These are phyloP conservation scores for Sebastes kiyomatsui DNA, from an alignment of 2,797 vertebrate species.

Conservation along the genomic window DNA sequence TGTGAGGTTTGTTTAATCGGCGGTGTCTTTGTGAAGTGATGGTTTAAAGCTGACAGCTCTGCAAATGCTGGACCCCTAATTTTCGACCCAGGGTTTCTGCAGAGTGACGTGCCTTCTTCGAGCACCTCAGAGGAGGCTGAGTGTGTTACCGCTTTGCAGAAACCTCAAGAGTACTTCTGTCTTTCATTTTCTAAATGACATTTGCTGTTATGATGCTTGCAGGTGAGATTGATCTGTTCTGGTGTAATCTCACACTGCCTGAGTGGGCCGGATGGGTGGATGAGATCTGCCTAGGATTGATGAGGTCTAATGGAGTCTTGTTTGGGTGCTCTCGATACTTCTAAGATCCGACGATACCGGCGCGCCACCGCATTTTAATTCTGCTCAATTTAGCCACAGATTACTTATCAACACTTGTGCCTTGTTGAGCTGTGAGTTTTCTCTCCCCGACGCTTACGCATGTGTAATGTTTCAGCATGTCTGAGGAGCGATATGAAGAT, in stretches of 20 bases:
- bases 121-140: constrained; percentile 53
- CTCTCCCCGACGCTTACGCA: not conserved
- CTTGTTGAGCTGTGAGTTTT: constrained; percentile 27
- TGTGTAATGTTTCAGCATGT: constrained; percentile 29
- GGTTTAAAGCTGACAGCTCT: constrained; percentile 44
- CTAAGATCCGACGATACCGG: constrained; percentile 27
- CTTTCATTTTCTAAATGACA: constrained; percentile 54
- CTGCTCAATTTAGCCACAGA: constrained; percentile 45
- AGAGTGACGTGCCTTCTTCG: constrained; percentile 37
- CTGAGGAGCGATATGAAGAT: constrained; percentile 42
- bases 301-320: constrained; percentile 59
- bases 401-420: constrained; percentile 46
- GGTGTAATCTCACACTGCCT: constrained; percentile 60
- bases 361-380: constrained; percentile 32
- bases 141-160: constrained; percentile 21
- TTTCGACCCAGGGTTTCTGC: constrained; percentile 19
- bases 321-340: constrained; percentile 35
- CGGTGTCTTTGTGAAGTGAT: constrained; percentile 25
- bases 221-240: constrained; percentile 58
- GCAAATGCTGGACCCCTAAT: constrained; percentile 26
- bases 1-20: constrained; percentile 51
- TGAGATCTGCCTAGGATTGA: constrained; percentile 60
- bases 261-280: constrained; percentile 45
- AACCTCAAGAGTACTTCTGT: constrained; percentile 60
- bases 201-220: constrained; percentile 53